Conservation (phyloP, 2,797 vertebrate genomes). For the Pangasius sanitwongsei region DNA sequence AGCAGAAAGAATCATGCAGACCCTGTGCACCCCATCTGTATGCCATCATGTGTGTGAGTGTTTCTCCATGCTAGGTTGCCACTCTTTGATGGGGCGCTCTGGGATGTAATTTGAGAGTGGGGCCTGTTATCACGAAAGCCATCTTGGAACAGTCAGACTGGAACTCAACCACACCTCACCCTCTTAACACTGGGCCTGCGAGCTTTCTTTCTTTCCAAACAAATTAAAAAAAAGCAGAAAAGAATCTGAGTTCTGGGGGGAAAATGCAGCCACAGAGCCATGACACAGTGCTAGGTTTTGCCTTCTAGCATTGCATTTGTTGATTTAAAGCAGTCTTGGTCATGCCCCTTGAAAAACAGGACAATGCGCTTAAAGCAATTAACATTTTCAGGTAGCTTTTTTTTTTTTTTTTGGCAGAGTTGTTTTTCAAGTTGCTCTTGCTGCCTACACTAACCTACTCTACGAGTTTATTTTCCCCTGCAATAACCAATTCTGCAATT, state of each 20-base stretch:
- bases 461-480: not conserved
- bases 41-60: constrained; percentile 38
- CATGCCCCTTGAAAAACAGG: constrained; percentile 7
- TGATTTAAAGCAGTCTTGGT: not conserved
- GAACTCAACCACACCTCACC: constrained; percentile 49
- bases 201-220: constrained; percentile 34
- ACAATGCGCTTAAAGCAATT: constrained; percentile 49
- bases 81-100: constrained; percentile 48
- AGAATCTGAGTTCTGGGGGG: constrained; percentile 1
- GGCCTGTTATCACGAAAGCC: constrained; percentile 37
- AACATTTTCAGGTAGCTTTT: constrained; percentile 17
- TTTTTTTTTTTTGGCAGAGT: not conserved
- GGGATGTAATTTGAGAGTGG: constrained; percentile 43
- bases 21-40: constrained; percentile 42
- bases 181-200: constrained; percentile 24
- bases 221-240: constrained; percentile 21
- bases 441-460: not conserved
- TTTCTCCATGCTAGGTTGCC: constrained; percentile 43
- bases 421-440: constrained; percentile 45
- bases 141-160: constrained; percentile 49
- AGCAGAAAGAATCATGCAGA: constrained; percentile 2
- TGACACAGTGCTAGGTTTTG: not conserved
- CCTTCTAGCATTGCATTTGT: not conserved
- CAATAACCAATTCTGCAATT: constrained; percentile 55
- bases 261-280: not conserved